Percentiles rank a stretch among this genome's conserved stretches.
These are phyloP conservation scores for Heliocidaris tuberculata DNA, from an alignment of 35 echinoderm and acorn worm species.

Conservation along the genomic window DNA sequence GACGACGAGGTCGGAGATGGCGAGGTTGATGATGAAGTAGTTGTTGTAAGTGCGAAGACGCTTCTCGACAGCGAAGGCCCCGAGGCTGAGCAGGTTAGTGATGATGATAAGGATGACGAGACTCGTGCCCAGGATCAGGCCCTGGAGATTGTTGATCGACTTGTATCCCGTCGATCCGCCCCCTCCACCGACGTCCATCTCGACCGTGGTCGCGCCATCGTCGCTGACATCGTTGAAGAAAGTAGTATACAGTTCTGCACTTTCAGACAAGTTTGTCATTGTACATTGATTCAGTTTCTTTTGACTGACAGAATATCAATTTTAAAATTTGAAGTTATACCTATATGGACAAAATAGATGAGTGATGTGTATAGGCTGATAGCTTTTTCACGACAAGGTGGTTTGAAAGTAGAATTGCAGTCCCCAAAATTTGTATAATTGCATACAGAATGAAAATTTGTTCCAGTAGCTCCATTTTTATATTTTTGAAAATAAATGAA, in stretches of 20 bases:
- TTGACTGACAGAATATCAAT: no score
- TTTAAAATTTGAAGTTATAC: no score
- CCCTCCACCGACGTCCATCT: background rate
- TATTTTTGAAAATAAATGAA: background rate
- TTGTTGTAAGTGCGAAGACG: constrained; percentile 52
- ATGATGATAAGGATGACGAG: constrained; percentile 21
- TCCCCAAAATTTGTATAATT: no score
- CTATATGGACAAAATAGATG: no score
- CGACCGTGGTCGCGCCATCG: background rate
- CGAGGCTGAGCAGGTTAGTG: constrained; percentile 38
- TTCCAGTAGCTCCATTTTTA: no score
- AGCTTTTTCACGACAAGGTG: background rate
- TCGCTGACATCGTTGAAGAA: background rate
- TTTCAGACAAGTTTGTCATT: background rate
- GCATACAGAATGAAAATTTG: background rate
- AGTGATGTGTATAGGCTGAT: background rate
- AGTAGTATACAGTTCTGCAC: background rate
- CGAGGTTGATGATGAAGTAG: constrained; percentile 58
- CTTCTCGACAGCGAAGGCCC: constrained; percentile 41
- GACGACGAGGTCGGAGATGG: constrained; percentile 23
- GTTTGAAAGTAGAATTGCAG: no score
- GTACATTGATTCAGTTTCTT: background rate
- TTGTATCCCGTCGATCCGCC: background rate
- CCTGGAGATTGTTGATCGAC: background rate
- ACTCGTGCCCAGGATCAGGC: background rate